Conservation (phyloP, 2,888 invertebrate species). For the Reticulitermes lucifugus region DNA sequence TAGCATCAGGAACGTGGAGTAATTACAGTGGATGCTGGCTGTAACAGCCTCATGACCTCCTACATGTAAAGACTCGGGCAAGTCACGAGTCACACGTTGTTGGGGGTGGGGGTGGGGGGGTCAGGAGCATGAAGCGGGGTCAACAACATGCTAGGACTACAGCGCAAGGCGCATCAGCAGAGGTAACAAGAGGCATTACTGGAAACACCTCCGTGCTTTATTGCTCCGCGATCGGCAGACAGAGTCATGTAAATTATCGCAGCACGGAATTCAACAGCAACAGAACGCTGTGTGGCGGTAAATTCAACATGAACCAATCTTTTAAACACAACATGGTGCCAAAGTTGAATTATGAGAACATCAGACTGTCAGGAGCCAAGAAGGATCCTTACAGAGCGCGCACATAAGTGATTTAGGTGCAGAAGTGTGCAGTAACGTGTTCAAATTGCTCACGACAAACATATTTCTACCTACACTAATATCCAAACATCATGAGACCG, state of each 20-base stretch:
- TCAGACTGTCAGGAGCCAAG: no score
- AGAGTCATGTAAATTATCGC: not conserved
- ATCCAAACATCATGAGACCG: no score
- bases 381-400: no score
- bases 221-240: not conserved
- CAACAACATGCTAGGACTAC: slow-evolving; percentile 36
- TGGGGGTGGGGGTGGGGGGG: slow-evolving; percentile 9
- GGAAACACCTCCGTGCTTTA: slow-evolving; percentile 33
- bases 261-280: not conserved
- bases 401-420: no score
- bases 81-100: slow-evolving; percentile 33
- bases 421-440: no score
- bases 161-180: slow-evolving; percentile 19
- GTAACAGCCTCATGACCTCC: slow-evolving; percentile 18
- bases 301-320: no score
- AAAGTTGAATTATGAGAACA: no score
- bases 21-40: slow-evolving; percentile 22
- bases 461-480: no score
- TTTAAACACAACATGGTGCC: no score
- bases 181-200: slow-evolving; percentile 41
- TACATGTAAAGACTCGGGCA: slow-evolving; percentile 31
- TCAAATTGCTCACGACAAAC: no score
- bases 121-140: slow-evolving; percentile 39
- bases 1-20: slow-evolving; percentile 26
- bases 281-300: not conserved